phyloP scores from a whole-genome alignment of 1,140 invertebrate species.

The Drosophila kohkoa region DNA sequence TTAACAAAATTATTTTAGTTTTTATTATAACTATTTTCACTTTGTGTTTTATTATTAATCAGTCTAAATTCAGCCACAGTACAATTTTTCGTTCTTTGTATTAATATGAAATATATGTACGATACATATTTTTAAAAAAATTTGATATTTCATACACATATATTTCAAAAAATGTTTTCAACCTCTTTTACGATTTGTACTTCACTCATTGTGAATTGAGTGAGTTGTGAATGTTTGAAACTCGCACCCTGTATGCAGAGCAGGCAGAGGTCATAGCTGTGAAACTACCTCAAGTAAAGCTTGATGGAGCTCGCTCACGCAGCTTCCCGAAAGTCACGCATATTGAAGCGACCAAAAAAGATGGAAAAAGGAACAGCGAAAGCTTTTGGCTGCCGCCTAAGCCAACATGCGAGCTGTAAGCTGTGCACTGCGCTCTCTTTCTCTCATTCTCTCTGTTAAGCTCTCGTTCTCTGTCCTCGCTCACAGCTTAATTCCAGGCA shows the following conservation, averaged over 20 bases:
- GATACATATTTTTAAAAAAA: too few species aligned
- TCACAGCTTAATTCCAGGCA: conserved; percentile 28
- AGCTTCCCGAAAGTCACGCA: conserved; percentile 28
- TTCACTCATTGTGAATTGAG: conserved; percentile 42
- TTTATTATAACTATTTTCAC: too few species aligned
- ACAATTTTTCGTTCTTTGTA: too few species aligned
- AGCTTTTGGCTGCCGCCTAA: conserved; percentile 24
- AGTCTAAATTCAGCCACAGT: too few species aligned
- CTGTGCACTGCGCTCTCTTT: neutral
- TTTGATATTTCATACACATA: too few species aligned
- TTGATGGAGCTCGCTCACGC: conserved; percentile 28
- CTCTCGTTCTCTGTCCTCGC: conserved; percentile 9
- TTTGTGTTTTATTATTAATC: too few species aligned
- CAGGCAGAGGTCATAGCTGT: neutral
- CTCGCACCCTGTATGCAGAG: conserved; percentile 11
- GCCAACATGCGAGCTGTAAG: conserved; percentile 14
- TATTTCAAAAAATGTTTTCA: too few species aligned
- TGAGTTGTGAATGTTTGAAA: conserved; percentile 6
- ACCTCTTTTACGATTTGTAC: too few species aligned
- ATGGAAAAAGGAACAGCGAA: conserved; percentile 1
- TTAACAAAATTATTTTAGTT: too few species aligned
- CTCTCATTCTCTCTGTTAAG: conserved; percentile 5
- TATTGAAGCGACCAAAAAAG: conserved; percentile 4
- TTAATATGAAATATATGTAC: too few species aligned
- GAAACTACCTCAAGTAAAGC: conserved; percentile 52